Evolutionary conservation across 2,888 invertebrate genomes (phyloP).

Genomic region (Deilephila elpenor): DNA sequence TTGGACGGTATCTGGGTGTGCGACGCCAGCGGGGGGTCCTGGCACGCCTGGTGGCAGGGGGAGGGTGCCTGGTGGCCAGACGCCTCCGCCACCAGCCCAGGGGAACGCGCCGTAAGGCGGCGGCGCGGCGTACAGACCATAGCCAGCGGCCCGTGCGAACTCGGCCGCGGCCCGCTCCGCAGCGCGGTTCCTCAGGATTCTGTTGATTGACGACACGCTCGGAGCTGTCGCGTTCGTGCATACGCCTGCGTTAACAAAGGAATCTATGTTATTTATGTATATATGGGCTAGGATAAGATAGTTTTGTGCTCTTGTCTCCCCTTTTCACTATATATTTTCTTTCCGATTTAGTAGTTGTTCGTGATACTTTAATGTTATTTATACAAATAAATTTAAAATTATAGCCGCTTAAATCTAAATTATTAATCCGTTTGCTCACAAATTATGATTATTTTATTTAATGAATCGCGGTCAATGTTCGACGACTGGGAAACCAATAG

Average conservation of each 20-base stretch:
- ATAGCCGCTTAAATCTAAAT: too few species aligned
- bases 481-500: too few species aligned
- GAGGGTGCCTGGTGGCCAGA: constrained; percentile 86
- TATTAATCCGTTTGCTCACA: too few species aligned
- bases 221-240: constrained; percentile 98
- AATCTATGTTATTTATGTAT: neutral
- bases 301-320: too few species aligned
- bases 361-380: too few species aligned
- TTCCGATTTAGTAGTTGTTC: too few species aligned
- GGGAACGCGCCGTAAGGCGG: constrained; percentile 87
- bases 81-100: constrained; percentile 76
- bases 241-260: constrained; percentile 88
- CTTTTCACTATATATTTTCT: too few species aligned
- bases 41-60: constrained; percentile 80
- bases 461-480: too few species aligned
- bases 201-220: constrained; percentile 98
- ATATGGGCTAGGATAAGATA: neutral
- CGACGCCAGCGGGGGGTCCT: constrained; percentile 71
- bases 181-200: constrained; percentile 97
- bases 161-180: constrained; percentile 98
- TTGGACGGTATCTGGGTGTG: constrained; percentile 79
- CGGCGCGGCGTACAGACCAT: constrained; percentile 92
- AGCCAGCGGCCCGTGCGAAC: constrained; percentile 96
- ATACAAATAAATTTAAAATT: too few species aligned
- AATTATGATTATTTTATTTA: too few species aligned